Conservation (phyloP, 2,113 vertebrate species). For the Ursus arctos region DNA sequence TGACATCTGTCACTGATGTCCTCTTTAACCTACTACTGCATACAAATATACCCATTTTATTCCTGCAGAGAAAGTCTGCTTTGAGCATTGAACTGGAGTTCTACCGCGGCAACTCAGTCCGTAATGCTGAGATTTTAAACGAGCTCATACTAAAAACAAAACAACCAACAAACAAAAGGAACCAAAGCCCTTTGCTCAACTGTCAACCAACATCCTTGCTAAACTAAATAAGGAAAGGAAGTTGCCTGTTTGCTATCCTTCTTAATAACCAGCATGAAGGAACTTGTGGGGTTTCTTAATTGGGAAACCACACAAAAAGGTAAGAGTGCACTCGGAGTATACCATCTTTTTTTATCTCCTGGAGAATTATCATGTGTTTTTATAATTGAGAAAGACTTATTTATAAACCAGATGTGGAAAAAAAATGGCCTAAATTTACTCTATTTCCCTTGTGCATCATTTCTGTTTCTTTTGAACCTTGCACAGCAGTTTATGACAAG, state of each 20-base stretch:
- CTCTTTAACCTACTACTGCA: background rate
- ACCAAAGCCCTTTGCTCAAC: background rate
- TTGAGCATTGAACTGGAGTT: background rate
- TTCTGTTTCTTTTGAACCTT: conserved; percentile 64
- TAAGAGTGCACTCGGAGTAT: conserved; percentile 51
- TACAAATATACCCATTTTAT: background rate
- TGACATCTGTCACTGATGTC: background rate
- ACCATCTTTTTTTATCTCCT: conserved; percentile 7
- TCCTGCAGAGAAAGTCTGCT: background rate
- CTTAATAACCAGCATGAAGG: background rate
- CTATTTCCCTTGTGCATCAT: conserved; percentile 62
- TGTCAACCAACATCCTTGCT: background rate
- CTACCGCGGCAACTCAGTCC: background rate
- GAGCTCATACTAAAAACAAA: conserved; percentile 52
- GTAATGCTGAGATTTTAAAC: background rate
- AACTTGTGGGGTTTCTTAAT: background rate
- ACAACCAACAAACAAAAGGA: background rate
- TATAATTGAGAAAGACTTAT: conserved; percentile 67
- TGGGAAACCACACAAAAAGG: conserved; percentile 53
- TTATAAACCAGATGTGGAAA: conserved; percentile 59
- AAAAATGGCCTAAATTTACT: conserved; percentile 58
- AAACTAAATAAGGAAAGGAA: conserved; percentile 39
- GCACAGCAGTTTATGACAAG: conserved; percentile 58
- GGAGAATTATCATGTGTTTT: conserved; percentile 66
- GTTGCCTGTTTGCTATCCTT: background rate